Percentiles rank a stretch among this genome's conserved stretches.
phyloP scores from a whole-genome alignment of 2,113 vertebrate genomes.

The Pangasianodon hypophthalmus region DNA sequence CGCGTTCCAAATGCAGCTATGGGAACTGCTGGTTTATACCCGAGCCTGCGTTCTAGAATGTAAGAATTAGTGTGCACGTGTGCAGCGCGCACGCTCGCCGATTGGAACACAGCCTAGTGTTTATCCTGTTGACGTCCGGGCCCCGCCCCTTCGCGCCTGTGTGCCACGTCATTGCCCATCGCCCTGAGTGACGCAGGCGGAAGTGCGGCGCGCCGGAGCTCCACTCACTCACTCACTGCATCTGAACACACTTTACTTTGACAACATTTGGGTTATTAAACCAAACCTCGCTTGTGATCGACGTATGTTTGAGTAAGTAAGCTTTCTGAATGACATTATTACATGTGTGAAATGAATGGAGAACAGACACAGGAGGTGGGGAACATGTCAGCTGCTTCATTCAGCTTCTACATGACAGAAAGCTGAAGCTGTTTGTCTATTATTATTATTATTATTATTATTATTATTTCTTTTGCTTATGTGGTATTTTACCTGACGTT shows the following conservation, averaged over 20 bases:
- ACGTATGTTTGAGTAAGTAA: constrained; percentile 1
- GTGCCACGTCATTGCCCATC: constrained; percentile 41
- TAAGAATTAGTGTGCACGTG: neutral
- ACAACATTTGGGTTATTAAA: neutral
- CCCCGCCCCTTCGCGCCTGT: neutral
- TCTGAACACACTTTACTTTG: neutral
- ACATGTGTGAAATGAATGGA: neutral
- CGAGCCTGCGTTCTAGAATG: neutral
- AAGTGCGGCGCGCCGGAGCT: neutral
- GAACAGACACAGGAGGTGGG: neutral
- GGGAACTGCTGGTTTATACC: neutral
- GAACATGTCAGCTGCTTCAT: neutral
- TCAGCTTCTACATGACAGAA: neutral
- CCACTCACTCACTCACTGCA: neutral
- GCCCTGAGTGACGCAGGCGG: constrained; percentile 23
- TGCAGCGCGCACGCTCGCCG: neutral
- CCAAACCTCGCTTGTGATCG: neutral
- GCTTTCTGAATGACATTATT: neutral
- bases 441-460: no score
- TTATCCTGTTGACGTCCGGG: constrained; percentile 4
- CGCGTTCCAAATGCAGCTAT: neutral
- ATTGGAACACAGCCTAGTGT: neutral
- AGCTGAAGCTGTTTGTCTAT: neutral
- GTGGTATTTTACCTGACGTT: neutral
- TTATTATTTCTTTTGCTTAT: neutral